phyloP scores from a whole-genome alignment of 1,140 invertebrate genomes.

The Drosophila bocqueti region DNA sequence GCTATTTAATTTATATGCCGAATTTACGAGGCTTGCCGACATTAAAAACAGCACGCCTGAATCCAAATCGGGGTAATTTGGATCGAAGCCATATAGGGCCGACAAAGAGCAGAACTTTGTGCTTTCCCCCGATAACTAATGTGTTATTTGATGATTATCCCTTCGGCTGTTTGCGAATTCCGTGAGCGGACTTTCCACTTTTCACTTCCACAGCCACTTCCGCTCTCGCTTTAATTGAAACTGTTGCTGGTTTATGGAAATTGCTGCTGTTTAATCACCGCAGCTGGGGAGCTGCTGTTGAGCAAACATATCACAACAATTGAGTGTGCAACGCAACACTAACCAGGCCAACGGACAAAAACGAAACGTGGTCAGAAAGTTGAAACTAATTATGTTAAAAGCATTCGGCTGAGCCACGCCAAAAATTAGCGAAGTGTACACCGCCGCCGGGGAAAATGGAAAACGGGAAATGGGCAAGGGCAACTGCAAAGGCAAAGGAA shows the following conservation, averaged over 20 bases:
- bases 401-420: constrained; percentile 64
- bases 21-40: constrained; percentile 69
- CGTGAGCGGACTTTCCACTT: constrained; percentile 22
- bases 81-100: constrained; percentile 44
- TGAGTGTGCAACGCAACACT: constrained; percentile 73
- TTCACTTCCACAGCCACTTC: constrained; percentile 52
- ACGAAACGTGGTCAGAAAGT: constrained; percentile 80
- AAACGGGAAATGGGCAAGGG: not conserved
- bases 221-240: constrained; percentile 55
- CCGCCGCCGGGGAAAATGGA: constrained; percentile 3
- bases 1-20: constrained; percentile 75
- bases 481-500: not conserved
- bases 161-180: constrained; percentile 50
- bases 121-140: constrained; percentile 62
- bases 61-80: constrained; percentile 60
- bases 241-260: constrained; percentile 50
- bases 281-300: constrained; percentile 8
- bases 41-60: constrained; percentile 70
- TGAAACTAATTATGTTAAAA: constrained; percentile 83
- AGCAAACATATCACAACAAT: constrained; percentile 55
- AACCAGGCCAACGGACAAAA: constrained; percentile 78
- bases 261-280: constrained; percentile 42
- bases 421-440: constrained; percentile 64
- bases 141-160: constrained; percentile 70
- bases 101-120: constrained; percentile 47